phyloP scores from a whole-genome alignment of 2,113 vertebrate species.

The Ailurus styani region DNA sequence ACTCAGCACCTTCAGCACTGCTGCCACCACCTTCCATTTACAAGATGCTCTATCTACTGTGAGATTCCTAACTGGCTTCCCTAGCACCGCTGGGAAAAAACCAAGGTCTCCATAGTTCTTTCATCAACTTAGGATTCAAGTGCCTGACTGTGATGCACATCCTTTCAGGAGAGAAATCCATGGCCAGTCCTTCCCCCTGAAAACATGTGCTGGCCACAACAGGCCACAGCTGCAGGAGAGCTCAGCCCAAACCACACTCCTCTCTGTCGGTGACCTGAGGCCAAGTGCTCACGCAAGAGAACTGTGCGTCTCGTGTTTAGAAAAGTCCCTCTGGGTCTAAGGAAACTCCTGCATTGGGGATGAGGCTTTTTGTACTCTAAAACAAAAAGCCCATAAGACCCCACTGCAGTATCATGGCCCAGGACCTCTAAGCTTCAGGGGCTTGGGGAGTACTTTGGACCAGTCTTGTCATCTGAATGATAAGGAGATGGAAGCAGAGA shows the following conservation, averaged over 20 bases:
- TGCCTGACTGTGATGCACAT: neutral
- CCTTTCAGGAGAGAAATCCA: neutral
- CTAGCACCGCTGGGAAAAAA: neutral
- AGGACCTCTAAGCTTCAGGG: neutral
- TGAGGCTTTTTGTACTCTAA: neutral
- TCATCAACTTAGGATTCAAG: neutral
- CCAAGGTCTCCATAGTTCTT: neutral
- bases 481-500: neutral
- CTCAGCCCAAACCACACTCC: neutral
- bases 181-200: neutral
- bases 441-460: neutral
- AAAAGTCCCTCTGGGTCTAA: neutral
- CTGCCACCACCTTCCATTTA: too few species aligned
- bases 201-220: neutral
- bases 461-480: neutral
- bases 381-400: neutral
- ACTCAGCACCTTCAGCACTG: neutral
- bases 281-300: neutral
- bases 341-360: too few species aligned
- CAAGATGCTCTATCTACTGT: neutral
- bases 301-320: accelerated
- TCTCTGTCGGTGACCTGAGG: neutral
- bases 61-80: neutral
- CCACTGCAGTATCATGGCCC: neutral
- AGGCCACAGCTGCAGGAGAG: neutral